Evolutionary conservation across 2,888 invertebrate genomes (phyloP).

Genomic region (Gymnocheta viridis): DNA sequence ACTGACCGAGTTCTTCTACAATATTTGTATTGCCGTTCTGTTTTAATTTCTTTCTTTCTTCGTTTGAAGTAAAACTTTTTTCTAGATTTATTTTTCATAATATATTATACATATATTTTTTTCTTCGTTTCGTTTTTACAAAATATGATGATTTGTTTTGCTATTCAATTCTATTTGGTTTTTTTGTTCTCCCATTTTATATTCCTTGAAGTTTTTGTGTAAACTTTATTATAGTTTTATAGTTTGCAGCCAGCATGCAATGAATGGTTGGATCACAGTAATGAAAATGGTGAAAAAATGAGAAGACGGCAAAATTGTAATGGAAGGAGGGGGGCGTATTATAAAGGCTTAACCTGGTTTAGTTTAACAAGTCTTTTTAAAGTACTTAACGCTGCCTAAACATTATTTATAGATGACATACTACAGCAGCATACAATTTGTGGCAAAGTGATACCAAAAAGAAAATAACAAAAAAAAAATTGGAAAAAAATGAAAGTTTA

Average conservation of each 20-base stretch:
- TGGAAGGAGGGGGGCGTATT: constrained; percentile 29
- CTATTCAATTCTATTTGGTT: constrained; percentile 42
- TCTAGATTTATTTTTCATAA: too few species aligned
- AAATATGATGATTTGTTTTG: constrained; percentile 54
- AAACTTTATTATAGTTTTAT: constrained; percentile 53
- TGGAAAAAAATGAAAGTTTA: constrained; percentile 39
- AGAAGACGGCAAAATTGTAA: neutral
- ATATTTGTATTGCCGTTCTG: neutral
- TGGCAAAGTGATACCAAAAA: constrained; percentile 18
- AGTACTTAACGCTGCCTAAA: constrained; percentile 60
- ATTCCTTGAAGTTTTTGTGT: constrained; percentile 47
- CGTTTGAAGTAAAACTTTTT: neutral
- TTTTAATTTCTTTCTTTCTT: neutral
- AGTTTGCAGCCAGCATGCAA: constrained; percentile 13
- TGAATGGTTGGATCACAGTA: neutral
- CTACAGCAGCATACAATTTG: constrained; percentile 38
- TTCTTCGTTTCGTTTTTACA: neutral
- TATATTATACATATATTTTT: too few species aligned
- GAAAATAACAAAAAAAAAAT: too few species aligned
- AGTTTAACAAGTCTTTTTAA: constrained; percentile 56
- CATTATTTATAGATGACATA: constrained; percentile 49
- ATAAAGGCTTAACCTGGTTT: constrained; percentile 67
- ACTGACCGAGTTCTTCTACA: constrained; percentile 50
- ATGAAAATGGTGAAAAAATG: neutral
- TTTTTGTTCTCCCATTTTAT: constrained; percentile 5